Conservation (phyloP, 2,797 vertebrate species). For the Lepus townsendii region DNA sequence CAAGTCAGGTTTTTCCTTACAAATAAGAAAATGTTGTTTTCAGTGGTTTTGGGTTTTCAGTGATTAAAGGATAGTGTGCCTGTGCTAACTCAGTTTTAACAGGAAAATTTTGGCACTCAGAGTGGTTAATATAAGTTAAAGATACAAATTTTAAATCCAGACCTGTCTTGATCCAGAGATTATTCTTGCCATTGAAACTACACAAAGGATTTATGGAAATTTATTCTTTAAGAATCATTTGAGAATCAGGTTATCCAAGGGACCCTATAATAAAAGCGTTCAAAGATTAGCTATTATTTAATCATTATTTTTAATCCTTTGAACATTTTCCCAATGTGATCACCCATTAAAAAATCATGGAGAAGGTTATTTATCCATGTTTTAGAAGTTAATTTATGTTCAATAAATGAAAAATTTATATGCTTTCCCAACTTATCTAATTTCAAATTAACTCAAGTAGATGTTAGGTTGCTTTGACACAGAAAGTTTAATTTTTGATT, state of each 20-base stretch:
- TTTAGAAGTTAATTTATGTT: conserved; percentile 59
- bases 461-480: conserved; percentile 7
- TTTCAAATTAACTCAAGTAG: conserved; percentile 42
- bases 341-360: neutral
- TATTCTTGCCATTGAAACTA: neutral
- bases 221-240: conserved; percentile 27
- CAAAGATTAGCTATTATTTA: neutral
- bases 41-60: neutral
- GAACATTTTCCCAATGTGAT: conserved; percentile 15
- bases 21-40: neutral
- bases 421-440: conserved; percentile 1
- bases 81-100: neutral
- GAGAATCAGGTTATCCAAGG: neutral
- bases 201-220: neutral
- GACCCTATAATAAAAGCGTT: conserved; percentile 32
- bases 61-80: neutral
- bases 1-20: conserved; percentile 1
- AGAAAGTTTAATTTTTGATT: conserved; percentile 13
- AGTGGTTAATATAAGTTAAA: neutral
- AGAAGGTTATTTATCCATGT: neutral
- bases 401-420: conserved; percentile 3
- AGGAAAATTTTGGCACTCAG: neutral
- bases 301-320: conserved; percentile 20
- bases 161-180: neutral
- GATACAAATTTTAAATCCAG: neutral